Percentiles rank a stretch among this genome's conserved stretches.
These are phyloP conservation scores for Steromphala cineraria DNA, from an alignment of 2,888 invertebrate genomes.

Conservation along the genomic window DNA sequence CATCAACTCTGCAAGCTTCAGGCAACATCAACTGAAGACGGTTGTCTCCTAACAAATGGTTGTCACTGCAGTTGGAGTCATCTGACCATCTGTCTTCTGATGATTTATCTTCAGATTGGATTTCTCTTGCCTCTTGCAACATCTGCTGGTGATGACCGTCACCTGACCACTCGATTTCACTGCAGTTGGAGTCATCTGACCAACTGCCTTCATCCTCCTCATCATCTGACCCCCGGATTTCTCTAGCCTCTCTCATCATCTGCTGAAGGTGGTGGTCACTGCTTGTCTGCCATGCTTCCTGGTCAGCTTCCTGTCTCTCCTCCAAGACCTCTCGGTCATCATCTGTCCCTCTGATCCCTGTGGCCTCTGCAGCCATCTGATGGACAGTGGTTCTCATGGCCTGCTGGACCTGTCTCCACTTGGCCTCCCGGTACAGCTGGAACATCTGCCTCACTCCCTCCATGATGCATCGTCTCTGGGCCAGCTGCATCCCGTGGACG, in stretches of 20 bases:
- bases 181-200: no score
- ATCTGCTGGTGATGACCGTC: no score
- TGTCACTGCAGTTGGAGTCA: no score
- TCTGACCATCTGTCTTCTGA: no score
- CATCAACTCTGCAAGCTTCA: no score
- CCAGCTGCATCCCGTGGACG: background rate
- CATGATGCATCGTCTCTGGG: slow-evolving; percentile 4
- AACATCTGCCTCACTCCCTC: slow-evolving; percentile 15
- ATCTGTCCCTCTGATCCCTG: background rate
- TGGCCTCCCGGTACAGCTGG: background rate
- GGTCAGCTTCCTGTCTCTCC: background rate
- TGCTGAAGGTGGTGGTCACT: background rate
- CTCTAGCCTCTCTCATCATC: background rate
- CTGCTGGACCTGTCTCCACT: slow-evolving; percentile 4
- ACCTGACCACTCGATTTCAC: no score
- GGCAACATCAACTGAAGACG: no score
- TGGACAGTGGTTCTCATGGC: background rate
- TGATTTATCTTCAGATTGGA: no score
- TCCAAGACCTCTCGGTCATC: background rate
- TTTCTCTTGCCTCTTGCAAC: no score
- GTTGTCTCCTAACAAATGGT: no score
- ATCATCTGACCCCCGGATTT: background rate
- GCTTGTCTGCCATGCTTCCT: background rate
- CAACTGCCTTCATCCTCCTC: background rate
- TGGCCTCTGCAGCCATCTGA: no score